Percentiles rank a stretch among this genome's conserved stretches.
phyloP scores from a whole-genome alignment of 2,113 vertebrate genomes.

The Pterocles burchelli region DNA sequence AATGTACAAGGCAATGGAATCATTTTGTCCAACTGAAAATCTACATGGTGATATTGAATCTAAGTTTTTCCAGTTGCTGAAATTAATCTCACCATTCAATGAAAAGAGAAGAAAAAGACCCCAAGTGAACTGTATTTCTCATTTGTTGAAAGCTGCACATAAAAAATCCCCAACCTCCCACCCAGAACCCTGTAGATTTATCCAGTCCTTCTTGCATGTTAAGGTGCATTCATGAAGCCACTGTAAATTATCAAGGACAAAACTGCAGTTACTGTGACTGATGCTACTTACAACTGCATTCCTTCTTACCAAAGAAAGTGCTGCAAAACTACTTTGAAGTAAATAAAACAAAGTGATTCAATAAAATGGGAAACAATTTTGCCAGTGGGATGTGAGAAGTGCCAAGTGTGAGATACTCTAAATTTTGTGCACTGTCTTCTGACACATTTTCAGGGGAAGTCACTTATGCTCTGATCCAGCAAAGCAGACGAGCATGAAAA shows the following conservation, averaged over 20 bases:
- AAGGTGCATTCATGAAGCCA: not conserved
- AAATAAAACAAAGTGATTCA: not conserved
- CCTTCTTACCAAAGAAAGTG: not conserved
- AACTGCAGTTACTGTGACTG: not conserved
- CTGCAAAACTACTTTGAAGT: not conserved
- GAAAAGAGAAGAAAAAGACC: not conserved
- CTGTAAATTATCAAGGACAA: not conserved
- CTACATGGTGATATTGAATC: not conserved
- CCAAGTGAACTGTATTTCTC: not conserved
- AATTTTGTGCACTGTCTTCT: not conserved
- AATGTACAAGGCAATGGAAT: slow-evolving; percentile 29
- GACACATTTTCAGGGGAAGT: not conserved
- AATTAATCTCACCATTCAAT: not conserved
- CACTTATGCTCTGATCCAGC: not conserved
- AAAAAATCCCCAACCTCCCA: not conserved
- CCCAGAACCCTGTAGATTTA: not conserved
- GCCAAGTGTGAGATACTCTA: not conserved
- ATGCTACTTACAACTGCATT: not conserved
- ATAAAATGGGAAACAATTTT: not conserved
- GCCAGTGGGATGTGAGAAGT: not conserved
- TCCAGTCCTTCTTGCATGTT: not conserved
- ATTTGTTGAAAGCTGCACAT: not conserved
- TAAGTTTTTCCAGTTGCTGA: slow-evolving; percentile 31
- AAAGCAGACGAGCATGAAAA: not conserved
- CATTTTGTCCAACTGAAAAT: slow-evolving; percentile 42